Conservation (phyloP, 2,113 vertebrate species). For the Excalfactoria chinensis region DNA sequence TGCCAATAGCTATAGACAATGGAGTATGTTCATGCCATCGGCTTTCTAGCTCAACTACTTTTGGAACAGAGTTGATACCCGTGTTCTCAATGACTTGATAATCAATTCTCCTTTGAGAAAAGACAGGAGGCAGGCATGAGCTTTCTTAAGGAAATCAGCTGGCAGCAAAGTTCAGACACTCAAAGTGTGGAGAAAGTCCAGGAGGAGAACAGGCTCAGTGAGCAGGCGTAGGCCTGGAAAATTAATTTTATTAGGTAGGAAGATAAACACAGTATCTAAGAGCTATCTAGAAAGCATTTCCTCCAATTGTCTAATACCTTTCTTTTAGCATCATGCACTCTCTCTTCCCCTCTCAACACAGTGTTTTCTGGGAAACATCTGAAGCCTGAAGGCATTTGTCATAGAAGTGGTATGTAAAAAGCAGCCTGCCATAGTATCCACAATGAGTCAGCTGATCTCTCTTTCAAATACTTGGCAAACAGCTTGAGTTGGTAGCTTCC, state of each 20-base stretch:
- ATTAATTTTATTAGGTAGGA: neutral
- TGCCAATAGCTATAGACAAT: neutral
- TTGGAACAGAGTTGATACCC: neutral
- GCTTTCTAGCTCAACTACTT: neutral
- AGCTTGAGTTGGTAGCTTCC: neutral
- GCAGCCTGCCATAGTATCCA: rapidly evolving
- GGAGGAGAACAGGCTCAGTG: neutral
- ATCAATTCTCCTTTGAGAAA: neutral
- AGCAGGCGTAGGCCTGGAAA: neutral
- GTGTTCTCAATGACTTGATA: rapidly evolving
- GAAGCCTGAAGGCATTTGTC: neutral
- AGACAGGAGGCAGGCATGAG: neutral
- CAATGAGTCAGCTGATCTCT: neutral
- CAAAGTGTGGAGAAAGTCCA: neutral
- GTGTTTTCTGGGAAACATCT: neutral
- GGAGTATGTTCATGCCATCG: neutral
- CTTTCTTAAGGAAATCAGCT: neutral
- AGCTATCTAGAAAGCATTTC: slow-evolving; percentile 46
- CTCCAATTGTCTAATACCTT: slow-evolving; percentile 2
- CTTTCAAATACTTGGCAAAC: neutral
- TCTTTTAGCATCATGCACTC: neutral
- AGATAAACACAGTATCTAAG: neutral
- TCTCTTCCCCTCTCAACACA: neutral
- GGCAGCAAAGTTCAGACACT: rapidly evolving
- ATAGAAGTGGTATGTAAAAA: neutral